These are phyloP conservation scores for Thymelicus acteon DNA, from an alignment of 2,888 invertebrate genomes.

Conservation along the genomic window DNA sequence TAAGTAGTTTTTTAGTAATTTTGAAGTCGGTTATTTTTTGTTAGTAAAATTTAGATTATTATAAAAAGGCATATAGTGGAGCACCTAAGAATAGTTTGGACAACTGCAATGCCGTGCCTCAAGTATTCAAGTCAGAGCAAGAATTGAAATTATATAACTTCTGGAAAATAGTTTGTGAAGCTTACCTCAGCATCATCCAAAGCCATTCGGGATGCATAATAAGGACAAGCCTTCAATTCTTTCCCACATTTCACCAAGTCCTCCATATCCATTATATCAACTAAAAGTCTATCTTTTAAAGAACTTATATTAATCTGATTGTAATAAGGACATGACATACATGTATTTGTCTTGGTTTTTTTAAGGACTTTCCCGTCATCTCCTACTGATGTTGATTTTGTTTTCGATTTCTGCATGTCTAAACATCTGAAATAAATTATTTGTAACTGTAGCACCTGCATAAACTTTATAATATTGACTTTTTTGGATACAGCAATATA, in stretches of 20 bases:
- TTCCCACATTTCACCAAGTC: conserved; percentile 90
- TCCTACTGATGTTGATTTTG: conserved; percentile 81
- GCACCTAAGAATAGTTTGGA: no score
- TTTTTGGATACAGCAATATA: no score
- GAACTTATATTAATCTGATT: conserved; percentile 86
- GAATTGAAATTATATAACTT: no score
- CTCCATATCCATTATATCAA: conserved; percentile 94
- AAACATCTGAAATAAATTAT: conserved; percentile 84
- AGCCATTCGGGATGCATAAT: conserved; percentile 94
- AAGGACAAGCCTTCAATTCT: conserved; percentile 93
- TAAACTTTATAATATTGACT: no score
- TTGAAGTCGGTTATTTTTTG: no score
- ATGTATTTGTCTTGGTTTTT: conserved; percentile 82
- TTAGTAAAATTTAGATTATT: no score
- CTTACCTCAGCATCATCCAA: conserved; percentile 91
- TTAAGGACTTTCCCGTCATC: conserved; percentile 87
- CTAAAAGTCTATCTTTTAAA: conserved; percentile 87
- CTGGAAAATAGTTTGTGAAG: background rate
- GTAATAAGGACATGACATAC: conserved; percentile 88
- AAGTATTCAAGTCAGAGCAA: no score
- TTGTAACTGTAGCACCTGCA: background rate
- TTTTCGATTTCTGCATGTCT: conserved; percentile 90
- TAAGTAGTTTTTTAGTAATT: no score
- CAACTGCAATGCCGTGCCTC: no score
- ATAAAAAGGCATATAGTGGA: no score